Percentiles rank a stretch among this genome's conserved stretches.
These are phyloP conservation scores for Nycticorax nycticorax DNA, from an alignment of 2,113 vertebrate species.

Conservation along the genomic window DNA sequence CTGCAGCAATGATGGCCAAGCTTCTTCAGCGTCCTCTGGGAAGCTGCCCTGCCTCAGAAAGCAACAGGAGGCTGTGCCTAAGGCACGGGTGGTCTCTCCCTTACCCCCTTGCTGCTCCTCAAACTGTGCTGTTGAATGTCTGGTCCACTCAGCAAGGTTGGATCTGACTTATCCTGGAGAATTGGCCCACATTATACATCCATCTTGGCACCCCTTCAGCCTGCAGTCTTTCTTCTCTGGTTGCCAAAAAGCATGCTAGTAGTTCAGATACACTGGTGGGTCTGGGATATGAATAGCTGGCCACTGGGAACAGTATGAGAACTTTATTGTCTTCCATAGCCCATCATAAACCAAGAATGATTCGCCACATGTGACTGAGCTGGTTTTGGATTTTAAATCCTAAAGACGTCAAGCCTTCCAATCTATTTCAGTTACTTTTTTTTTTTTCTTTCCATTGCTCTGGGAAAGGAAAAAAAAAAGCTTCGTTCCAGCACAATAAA, in stretches of 20 bases:
- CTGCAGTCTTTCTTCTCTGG: background rate
- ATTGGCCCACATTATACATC: background rate
- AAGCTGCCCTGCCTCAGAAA: background rate
- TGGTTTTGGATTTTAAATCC: slow-evolving; percentile 8
- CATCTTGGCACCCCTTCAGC: background rate
- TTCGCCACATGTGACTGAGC: slow-evolving; percentile 10
- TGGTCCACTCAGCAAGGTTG: background rate
- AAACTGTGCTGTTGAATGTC: background rate
- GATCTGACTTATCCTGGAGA: background rate
- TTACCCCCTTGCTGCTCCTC: background rate
- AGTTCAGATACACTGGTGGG: slow-evolving; percentile 21
- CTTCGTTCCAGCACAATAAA: background rate
- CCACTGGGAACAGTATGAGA: slow-evolving; percentile 24
- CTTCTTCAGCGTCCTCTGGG: background rate
- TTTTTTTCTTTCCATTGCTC: background rate
- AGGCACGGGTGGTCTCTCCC: background rate
- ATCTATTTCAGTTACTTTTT: background rate
- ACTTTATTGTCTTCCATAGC: slow-evolving; percentile 25
- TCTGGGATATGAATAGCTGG: slow-evolving; percentile 29
- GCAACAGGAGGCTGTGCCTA: background rate
- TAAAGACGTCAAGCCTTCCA: background rate
- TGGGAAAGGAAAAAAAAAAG: background rate
- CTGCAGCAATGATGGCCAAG: background rate
- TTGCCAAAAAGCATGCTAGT: slow-evolving; percentile 11
- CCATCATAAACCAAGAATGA: slow-evolving; percentile 33